A percentile compares a stretch with the other conserved stretches of the same genome.
Conservation (phyloP, 2,888 invertebrate species). For the Timandra comae region DNA sequence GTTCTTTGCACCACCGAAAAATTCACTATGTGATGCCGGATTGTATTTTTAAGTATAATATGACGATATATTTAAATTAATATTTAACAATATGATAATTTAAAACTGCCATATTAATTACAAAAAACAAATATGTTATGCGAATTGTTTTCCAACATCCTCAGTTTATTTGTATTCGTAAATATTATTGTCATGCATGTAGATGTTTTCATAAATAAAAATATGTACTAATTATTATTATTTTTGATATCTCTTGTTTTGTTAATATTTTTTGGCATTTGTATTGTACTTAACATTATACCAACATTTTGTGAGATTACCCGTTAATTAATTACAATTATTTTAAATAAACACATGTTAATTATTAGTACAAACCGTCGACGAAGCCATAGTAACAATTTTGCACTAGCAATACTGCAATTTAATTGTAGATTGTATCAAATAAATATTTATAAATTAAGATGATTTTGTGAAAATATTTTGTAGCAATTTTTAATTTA, state of each 20-base stretch:
- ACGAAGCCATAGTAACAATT: conserved; percentile 51
- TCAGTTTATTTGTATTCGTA: too few species aligned
- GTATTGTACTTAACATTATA: conserved; percentile 36
- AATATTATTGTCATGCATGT: too few species aligned
- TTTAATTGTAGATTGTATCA: conserved; percentile 60
- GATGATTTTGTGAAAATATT: conserved; percentile 12
- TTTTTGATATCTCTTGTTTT: conserved; percentile 4
- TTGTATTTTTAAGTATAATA: too few species aligned
- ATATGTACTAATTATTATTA: too few species aligned
- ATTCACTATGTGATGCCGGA: conserved; percentile 10
- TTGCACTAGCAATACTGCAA: conserved; percentile 57
- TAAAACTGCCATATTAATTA: too few species aligned
- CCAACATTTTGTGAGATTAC: conserved; percentile 3
- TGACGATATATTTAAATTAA: conserved; percentile 13
- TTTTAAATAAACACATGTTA: conserved; percentile 15
- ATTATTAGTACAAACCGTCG: conserved; percentile 63
- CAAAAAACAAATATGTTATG: too few species aligned
- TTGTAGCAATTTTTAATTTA: conserved; percentile 46
- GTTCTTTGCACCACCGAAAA: conserved; percentile 33
- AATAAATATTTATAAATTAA: conserved; percentile 15
- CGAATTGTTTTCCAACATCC: too few species aligned
- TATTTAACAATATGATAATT: too few species aligned
- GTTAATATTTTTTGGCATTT: conserved; percentile 11
- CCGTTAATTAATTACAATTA: conserved; percentile 4
- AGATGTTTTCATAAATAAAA: too few species aligned